A percentile compares a stretch with the other conserved stretches of the same genome.
Conservation (phyloP, 1,140 invertebrate genomes). For the Platyscapa corneri region DNA sequence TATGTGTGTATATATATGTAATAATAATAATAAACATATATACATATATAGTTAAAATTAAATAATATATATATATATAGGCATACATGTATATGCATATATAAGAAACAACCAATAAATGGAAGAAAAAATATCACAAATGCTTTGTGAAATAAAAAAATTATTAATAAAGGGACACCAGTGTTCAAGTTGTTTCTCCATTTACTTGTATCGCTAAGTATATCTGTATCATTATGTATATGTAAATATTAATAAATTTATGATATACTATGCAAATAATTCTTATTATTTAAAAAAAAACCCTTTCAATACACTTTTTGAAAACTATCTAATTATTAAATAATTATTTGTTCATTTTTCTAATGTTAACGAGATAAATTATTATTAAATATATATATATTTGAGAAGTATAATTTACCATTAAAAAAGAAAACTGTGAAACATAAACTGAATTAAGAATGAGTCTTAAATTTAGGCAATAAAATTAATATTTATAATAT, state of each 20-base stretch:
- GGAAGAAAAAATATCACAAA: slow-evolving; percentile 34
- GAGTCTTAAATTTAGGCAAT: too few relatives aligned
- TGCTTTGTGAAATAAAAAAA: slow-evolving; percentile 40
- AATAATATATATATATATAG: too few relatives aligned
- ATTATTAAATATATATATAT: too few relatives aligned
- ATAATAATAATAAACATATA: slow-evolving; percentile 35
- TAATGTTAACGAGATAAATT: too few relatives aligned
- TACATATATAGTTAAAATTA: slow-evolving; percentile 47
- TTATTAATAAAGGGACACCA: slow-evolving; percentile 37
- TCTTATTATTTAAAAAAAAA: background rate
- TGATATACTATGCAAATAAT: slow-evolving; percentile 47
- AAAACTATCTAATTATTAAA: too few relatives aligned
- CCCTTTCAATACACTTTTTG: too few relatives aligned
- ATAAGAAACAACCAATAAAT: slow-evolving; percentile 38
- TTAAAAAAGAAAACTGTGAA: too few relatives aligned
- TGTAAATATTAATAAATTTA: slow-evolving; percentile 57
- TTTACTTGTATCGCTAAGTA: slow-evolving; percentile 47
- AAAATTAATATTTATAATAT: too few relatives aligned
- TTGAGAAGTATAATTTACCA: too few relatives aligned
- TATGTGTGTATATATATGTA: slow-evolving; percentile 46
- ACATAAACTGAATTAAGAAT: too few relatives aligned
- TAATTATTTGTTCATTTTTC: too few relatives aligned
- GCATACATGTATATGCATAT: slow-evolving; percentile 33
- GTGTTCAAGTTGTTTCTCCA: slow-evolving; percentile 47
- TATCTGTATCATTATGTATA: slow-evolving; percentile 55